Conservation (phyloP, 2,113 vertebrate species). For the Hypanus sabinus region DNA sequence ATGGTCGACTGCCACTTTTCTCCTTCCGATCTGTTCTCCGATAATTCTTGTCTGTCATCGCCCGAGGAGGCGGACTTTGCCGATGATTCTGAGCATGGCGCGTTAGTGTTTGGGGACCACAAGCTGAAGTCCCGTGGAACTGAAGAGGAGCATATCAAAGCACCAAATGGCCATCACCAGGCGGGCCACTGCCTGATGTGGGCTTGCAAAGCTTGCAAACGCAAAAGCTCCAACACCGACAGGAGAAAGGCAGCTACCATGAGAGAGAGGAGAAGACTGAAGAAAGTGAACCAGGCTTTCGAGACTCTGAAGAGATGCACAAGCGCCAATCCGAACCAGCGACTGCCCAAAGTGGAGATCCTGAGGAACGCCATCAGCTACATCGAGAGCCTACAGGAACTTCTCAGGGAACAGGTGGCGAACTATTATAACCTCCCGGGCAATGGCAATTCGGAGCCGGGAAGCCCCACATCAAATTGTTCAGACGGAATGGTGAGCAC, state of each 20-base stretch:
- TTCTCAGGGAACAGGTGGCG: slow-evolving; percentile 85
- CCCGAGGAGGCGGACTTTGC: slow-evolving; percentile 66
- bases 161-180: slow-evolving; percentile 78
- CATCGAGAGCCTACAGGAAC: slow-evolving; percentile 89
- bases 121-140: slow-evolving; percentile 57
- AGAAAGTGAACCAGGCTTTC: slow-evolving; percentile 95
- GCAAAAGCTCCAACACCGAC: slow-evolving; percentile 82
- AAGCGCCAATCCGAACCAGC: slow-evolving; percentile 84
- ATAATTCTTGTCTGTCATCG: slow-evolving; percentile 73
- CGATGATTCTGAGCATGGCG: slow-evolving; percentile 58
- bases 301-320: slow-evolving; percentile 87
- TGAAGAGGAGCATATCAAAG: slow-evolving; percentile 81
- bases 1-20: slow-evolving; percentile 71
- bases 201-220: slow-evolving; percentile 97
- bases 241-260: slow-evolving; percentile 88
- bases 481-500: slow-evolving; percentile 84
- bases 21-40: slow-evolving; percentile 78
- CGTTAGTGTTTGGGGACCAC: slow-evolving; percentile 48
- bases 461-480: slow-evolving; percentile 82
- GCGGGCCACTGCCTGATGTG: slow-evolving; percentile 90
- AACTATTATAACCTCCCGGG: slow-evolving; percentile 74
- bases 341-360: slow-evolving; percentile 96
- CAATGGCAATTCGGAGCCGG: slow-evolving; percentile 77
- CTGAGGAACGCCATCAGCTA: slow-evolving; percentile 92
- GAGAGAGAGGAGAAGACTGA: slow-evolving; percentile 86